These are phyloP conservation scores for Dallia pectoralis DNA, from an alignment of 2,797 vertebrate genomes.

Conservation along the genomic window DNA sequence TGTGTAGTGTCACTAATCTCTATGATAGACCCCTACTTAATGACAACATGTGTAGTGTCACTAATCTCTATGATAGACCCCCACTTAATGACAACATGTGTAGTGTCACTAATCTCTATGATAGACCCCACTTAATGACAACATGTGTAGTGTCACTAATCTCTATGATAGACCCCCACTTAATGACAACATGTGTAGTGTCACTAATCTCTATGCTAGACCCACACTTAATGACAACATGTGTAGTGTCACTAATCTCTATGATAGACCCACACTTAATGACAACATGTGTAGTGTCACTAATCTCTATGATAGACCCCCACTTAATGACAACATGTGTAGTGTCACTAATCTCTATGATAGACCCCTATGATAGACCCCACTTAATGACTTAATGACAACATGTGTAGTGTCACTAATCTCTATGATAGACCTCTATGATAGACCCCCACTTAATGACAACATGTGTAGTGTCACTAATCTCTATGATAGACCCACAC, in stretches of 20 bases:
- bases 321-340: background rate
- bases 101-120: background rate
- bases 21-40: background rate
- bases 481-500: background rate
- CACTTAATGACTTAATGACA: background rate
- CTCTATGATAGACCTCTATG: too few species aligned
- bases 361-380: too few species aligned
- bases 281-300: background rate
- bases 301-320: background rate
- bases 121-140: background rate
- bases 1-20: background rate
- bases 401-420: background rate
- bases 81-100: background rate
- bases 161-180: background rate
- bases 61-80: background rate
- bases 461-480: background rate
- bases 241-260: background rate
- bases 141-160: background rate
- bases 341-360: background rate
- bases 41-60: background rate
- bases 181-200: background rate
- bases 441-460: background rate
- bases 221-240: background rate
- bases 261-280: background rate
- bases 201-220: background rate